phyloP scores from a whole-genome alignment of 2,888 invertebrate genomes.

The Notodonta ziczac region DNA sequence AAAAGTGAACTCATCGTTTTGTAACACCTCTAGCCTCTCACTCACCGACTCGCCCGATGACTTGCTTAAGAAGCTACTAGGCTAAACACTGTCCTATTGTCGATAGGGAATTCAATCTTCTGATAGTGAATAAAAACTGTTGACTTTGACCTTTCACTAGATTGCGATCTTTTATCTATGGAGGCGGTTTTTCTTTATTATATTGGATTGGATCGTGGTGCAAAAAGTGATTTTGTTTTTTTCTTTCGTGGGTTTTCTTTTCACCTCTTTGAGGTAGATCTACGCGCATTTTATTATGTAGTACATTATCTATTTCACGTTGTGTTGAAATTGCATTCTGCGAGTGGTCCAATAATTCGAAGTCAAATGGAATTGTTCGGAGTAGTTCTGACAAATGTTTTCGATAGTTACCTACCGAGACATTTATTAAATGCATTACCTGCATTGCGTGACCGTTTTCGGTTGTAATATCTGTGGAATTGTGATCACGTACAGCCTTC shows the following conservation, averaged over 20 bases:
- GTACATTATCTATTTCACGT: slow-evolving; percentile 24
- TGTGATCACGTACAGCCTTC: slow-evolving; percentile 81
- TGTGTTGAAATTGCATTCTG: slow-evolving; percentile 29
- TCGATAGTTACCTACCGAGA: slow-evolving; percentile 48
- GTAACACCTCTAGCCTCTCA: slow-evolving; percentile 38
- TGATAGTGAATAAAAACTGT: slow-evolving; percentile 20
- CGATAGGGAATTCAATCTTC: slow-evolving; percentile 30
- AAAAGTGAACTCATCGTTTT: slow-evolving; percentile 57
- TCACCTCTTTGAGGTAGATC: neutral
- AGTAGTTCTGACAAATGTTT: slow-evolving; percentile 57
- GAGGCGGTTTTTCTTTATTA: slow-evolving; percentile 18
- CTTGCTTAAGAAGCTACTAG: slow-evolving; percentile 29
- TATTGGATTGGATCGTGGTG: slow-evolving; percentile 2
- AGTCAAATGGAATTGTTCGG: slow-evolving; percentile 40
- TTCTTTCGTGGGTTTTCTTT: slow-evolving; percentile 9
- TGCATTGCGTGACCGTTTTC: slow-evolving; percentile 70
- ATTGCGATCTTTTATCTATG: slow-evolving; percentile 22
- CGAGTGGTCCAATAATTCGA: slow-evolving; percentile 34
- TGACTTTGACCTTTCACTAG: slow-evolving; percentile 32
- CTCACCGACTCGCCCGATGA: slow-evolving; percentile 30
- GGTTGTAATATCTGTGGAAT: slow-evolving; percentile 70
- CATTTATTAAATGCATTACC: slow-evolving; percentile 62
- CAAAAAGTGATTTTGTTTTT: slow-evolving; percentile 10
- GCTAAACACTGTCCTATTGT: slow-evolving; percentile 39
- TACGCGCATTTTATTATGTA: neutral